Percentiles rank a stretch among this genome's conserved stretches.
phyloP scores from a whole-genome alignment of 2,113 vertebrate species.

The Holacanthus passer region DNA sequence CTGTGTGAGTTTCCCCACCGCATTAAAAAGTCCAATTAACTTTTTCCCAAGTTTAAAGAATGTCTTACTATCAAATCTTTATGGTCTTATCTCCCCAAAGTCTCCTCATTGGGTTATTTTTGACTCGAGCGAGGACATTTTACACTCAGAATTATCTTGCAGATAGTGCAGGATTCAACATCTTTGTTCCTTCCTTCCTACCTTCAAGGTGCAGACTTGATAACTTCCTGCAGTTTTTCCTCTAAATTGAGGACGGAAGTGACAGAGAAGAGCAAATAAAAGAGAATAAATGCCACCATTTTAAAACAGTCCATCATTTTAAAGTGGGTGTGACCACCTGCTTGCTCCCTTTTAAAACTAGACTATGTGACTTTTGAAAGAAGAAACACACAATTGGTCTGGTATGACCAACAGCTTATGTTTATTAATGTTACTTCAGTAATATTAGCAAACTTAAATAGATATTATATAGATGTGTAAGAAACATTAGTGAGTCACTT shows the following conservation, averaged over 20 bases:
- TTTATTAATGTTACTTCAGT: background rate
- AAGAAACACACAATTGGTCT: background rate
- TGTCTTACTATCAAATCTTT: background rate
- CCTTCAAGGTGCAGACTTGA: background rate
- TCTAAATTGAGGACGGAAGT: background rate
- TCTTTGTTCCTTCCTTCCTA: background rate
- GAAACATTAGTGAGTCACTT: background rate
- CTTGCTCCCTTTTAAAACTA: background rate
- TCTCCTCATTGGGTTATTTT: background rate
- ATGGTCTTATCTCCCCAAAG: background rate
- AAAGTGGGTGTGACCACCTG: background rate
- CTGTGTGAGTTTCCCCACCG: background rate
- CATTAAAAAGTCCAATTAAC: constrained; percentile 46
- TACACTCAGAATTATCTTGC: background rate
- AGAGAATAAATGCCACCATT: background rate
- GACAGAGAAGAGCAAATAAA: background rate
- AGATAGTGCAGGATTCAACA: background rate
- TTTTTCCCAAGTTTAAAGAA: constrained; percentile 17
- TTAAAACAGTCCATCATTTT: background rate
- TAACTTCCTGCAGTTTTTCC: background rate
- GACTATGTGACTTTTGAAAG: background rate
- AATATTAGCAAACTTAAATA: background rate
- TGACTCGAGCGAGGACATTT: background rate
- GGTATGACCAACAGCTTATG: background rate
- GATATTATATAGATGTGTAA: background rate